These are phyloP conservation scores for Capromys pilorides DNA, from an alignment of 2,797 vertebrate species.

Conservation along the genomic window DNA sequence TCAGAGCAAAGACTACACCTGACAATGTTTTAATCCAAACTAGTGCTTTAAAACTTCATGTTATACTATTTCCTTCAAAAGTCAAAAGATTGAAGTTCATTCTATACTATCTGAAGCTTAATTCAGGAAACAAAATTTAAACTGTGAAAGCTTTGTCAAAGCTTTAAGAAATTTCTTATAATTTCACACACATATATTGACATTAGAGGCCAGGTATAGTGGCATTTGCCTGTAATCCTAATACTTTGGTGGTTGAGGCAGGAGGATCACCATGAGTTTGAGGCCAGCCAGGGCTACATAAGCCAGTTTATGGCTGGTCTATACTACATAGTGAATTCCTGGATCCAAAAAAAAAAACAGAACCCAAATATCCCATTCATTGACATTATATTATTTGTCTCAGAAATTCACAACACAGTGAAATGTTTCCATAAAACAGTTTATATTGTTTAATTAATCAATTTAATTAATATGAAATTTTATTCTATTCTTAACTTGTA, in stretches of 20 bases:
- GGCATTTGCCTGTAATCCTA: not conserved
- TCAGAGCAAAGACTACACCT: not conserved
- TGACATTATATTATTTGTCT: not conserved
- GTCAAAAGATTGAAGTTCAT: not conserved
- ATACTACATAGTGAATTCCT: not conserved
- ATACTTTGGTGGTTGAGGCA: not conserved
- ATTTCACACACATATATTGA: not conserved
- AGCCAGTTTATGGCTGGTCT: not conserved
- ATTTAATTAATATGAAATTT: not conserved
- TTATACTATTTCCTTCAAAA: not conserved
- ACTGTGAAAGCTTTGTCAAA: not conserved
- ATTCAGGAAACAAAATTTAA: constrained; percentile 5
- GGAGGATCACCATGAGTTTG: not conserved
- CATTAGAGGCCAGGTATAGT: not conserved
- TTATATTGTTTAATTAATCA: not conserved
- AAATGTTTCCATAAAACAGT: not conserved
- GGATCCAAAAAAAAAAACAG: not conserved
- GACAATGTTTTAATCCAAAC: not conserved
- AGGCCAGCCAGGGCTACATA: not conserved
- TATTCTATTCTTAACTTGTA: not conserved
- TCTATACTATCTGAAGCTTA: not conserved
- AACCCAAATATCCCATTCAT: not conserved
- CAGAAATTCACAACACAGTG: not conserved
- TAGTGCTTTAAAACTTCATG: not conserved
- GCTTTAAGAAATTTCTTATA: not conserved